Conservation (phyloP, 2,113 vertebrate species). For the Cheilinus undulatus region DNA sequence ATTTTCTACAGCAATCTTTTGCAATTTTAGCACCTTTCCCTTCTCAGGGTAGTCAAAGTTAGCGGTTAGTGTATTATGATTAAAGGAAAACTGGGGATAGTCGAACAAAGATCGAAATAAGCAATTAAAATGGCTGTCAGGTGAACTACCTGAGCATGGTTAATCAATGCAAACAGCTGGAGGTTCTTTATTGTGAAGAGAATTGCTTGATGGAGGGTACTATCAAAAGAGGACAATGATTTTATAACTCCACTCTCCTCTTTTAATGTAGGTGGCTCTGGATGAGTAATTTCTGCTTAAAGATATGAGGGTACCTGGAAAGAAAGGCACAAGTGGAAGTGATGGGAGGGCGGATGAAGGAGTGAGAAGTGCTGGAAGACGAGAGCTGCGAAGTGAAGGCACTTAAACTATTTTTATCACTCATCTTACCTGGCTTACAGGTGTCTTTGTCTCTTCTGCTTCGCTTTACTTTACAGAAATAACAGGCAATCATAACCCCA, state of each 20-base stretch:
- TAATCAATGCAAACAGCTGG: constrained; percentile 34
- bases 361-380: neutral
- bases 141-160: constrained; percentile 14
- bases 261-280: constrained; percentile 28
- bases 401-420: constrained; percentile 27
- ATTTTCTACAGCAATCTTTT: constrained; percentile 59
- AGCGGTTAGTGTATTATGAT: constrained; percentile 60
- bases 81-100: constrained; percentile 48
- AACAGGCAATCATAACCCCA: constrained; percentile 12
- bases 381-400: neutral
- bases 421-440: neutral
- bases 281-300: constrained; percentile 54
- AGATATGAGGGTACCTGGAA: constrained; percentile 15
- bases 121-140: constrained; percentile 35
- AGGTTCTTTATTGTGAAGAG: constrained; percentile 30
- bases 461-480: neutral
- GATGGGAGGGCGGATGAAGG: constrained; percentile 28
- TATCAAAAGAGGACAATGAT: constrained; percentile 34
- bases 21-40: constrained; percentile 51
- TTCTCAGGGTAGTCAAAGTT: constrained; percentile 31
- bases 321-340: constrained; percentile 42
- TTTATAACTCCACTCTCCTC: constrained; percentile 36
- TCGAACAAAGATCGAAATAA: constrained; percentile 37
- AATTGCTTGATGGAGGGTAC: constrained; percentile 22
- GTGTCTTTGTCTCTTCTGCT: neutral